A percentile compares a stretch with the other conserved stretches of the same genome.
These are phyloP conservation scores for Stenopsyche tienmushanensis DNA, from an alignment of 1,140 invertebrate genomes.

Conservation along the genomic window DNA sequence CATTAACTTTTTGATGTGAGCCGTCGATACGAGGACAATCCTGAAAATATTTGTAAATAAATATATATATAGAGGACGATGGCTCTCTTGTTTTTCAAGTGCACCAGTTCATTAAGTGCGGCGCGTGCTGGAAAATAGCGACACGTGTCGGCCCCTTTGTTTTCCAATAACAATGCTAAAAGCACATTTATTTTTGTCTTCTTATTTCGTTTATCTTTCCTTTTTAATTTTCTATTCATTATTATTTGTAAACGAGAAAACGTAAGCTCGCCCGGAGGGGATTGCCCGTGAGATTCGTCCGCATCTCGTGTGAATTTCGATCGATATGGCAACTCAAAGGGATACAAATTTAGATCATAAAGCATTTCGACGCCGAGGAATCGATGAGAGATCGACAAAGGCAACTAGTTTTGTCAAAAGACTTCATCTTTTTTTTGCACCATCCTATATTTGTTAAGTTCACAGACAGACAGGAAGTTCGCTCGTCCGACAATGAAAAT, in stretches of 20 bases:
- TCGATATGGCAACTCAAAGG: background rate
- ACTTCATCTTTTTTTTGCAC: too few species aligned
- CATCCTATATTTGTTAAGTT: too few species aligned
- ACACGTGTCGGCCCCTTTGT: constrained; percentile 9
- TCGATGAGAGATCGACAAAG: too few species aligned
- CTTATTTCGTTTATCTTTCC: background rate
- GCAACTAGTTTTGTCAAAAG: too few species aligned
- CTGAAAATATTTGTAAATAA: background rate
- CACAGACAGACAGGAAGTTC: constrained; percentile 7
- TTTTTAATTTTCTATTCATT: too few species aligned
- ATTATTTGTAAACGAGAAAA: too few species aligned
- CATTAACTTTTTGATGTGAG: background rate
- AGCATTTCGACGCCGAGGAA: too few species aligned
- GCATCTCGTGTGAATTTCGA: too few species aligned
- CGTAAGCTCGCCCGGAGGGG: too few species aligned
- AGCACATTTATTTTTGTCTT: background rate
- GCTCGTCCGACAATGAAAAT: background rate
- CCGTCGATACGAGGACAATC: background rate
- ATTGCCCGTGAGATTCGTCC: too few species aligned
- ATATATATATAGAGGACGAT: background rate
- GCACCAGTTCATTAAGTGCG: background rate
- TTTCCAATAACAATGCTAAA: background rate
- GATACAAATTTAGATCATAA: too few species aligned
- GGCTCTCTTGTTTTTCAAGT: background rate
- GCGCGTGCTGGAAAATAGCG: constrained; percentile 8